Conservation (phyloP, 2,888 invertebrate genomes). For the Argynnis bischoffii region DNA sequence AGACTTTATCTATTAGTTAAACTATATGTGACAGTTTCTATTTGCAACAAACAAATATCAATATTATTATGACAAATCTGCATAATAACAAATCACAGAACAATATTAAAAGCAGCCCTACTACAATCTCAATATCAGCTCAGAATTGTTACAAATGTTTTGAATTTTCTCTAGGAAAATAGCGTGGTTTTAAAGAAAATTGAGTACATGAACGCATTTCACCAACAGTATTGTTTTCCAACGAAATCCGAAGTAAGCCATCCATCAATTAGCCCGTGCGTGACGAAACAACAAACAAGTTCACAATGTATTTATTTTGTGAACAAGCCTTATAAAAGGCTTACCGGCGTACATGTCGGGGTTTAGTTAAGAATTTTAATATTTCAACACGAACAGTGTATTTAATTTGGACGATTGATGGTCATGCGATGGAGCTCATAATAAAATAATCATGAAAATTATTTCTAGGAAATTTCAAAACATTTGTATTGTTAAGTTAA, state of each 20-base stretch:
- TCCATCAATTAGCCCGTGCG: constrained; percentile 46
- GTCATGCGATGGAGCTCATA: constrained; percentile 32
- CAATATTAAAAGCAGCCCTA: no score
- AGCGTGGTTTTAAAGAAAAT: neutral
- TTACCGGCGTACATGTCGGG: constrained; percentile 31
- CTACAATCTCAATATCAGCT: no score
- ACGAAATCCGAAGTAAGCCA: constrained; percentile 31
- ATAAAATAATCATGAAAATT: constrained; percentile 19
- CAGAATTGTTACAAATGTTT: no score
- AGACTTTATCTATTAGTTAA: no score
- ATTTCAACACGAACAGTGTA: constrained; percentile 39
- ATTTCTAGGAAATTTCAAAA: constrained; percentile 10
- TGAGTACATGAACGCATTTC: constrained; percentile 4
- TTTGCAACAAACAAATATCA: no score
- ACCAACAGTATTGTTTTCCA: constrained; percentile 22
- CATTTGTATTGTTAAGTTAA: constrained; percentile 16
- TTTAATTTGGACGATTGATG: constrained; percentile 39
- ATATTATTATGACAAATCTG: no score
- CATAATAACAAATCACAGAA: no score
- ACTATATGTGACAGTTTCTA: no score
- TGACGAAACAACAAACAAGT: constrained; percentile 44
- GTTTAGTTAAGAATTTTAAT: constrained; percentile 38
- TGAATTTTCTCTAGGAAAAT: no score
- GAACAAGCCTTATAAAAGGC: constrained; percentile 40
- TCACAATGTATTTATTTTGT: constrained; percentile 41